Conservation (phyloP, 2,113 vertebrate species). For the Alethe diademata region DNA sequence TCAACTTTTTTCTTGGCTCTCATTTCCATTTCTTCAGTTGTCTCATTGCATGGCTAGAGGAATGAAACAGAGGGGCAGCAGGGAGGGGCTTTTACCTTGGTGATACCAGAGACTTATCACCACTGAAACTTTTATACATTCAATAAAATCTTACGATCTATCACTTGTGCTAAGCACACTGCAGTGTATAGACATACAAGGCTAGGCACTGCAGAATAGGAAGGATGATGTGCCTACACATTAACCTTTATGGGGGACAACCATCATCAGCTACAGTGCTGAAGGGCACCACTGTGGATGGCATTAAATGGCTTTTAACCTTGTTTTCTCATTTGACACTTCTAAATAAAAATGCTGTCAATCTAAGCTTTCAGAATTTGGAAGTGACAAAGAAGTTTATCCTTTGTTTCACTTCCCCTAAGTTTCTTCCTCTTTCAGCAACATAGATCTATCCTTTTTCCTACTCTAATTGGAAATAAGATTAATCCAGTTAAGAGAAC, state of each 20-base stretch:
- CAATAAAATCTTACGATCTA: background rate
- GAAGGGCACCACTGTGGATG: background rate
- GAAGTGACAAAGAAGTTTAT: background rate
- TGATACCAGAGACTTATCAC: background rate
- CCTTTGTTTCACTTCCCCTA: background rate
- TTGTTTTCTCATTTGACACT: background rate
- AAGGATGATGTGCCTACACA: background rate
- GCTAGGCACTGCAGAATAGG: background rate
- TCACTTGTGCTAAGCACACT: background rate
- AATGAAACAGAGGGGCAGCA: background rate
- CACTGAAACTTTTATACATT: background rate
- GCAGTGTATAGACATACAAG: background rate
- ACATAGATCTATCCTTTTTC: background rate
- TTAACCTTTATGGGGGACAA: background rate
- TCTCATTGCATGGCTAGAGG: background rate
- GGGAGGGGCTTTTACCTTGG: background rate
- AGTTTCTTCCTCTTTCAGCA: background rate
- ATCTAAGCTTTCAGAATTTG: background rate
- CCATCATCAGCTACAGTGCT: background rate
- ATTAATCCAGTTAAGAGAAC: background rate
- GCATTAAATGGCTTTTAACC: rapidly evolving
- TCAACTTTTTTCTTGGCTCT: background rate
- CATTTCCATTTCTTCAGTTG: background rate
- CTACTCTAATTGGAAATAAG: background rate
- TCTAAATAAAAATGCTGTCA: background rate